Conservation (phyloP, 1,140 invertebrate species). For the Lutraria rhynchaena region DNA sequence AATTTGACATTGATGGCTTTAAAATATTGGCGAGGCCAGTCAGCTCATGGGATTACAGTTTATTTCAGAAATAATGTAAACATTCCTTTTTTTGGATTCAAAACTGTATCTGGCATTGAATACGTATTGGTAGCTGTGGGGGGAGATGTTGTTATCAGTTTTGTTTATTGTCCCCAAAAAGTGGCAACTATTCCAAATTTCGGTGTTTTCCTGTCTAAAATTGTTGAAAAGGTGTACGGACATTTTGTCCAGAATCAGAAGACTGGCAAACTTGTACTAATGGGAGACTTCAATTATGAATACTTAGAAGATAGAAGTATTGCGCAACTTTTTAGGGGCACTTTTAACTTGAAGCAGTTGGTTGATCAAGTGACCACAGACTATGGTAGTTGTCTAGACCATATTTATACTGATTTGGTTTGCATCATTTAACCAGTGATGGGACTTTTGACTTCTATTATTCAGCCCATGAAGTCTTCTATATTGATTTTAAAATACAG, state of each 20-base stretch:
- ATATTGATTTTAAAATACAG: too few species aligned
- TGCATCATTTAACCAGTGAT: too few species aligned
- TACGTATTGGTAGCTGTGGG: not conserved
- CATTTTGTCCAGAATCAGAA: not conserved
- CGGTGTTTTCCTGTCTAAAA: not conserved
- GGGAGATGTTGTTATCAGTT: not conserved
- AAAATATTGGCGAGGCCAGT: not conserved
- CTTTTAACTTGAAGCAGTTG: too few species aligned
- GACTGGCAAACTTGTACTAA: not conserved
- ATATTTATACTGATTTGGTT: too few species aligned
- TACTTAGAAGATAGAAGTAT: too few species aligned
- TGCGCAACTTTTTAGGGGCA: too few species aligned
- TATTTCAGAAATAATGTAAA: constrained; percentile 4
- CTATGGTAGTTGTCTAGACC: too few species aligned
- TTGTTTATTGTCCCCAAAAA: constrained; percentile 13
- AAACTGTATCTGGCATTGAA: constrained; percentile 2
- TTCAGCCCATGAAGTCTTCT: too few species aligned
- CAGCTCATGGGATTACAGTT: constrained; percentile 28
- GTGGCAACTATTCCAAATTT: not conserved
- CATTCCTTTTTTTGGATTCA: not conserved
- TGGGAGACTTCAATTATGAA: too few species aligned
- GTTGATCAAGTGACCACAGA: too few species aligned
- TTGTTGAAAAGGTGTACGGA: not conserved
- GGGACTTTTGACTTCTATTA: too few species aligned
- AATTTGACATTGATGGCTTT: constrained; percentile 11